Conservation (phyloP, 2,888 invertebrate species). For the Bellardia pandia region DNA sequence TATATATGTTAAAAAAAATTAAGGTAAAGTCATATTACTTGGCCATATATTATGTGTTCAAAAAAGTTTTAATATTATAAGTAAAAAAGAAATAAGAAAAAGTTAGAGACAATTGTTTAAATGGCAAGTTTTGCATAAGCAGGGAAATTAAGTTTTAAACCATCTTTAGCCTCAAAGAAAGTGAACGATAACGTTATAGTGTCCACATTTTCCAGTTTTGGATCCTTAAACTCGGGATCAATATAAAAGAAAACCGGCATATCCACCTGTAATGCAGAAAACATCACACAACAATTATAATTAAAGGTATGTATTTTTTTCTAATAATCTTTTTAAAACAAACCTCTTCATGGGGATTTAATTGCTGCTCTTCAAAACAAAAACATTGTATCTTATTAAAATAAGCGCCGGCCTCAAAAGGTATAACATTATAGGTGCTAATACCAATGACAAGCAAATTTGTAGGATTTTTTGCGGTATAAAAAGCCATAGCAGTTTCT, state of each 20-base stretch:
- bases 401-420: conserved; percentile 98
- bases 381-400: conserved; percentile 99
- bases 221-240: conserved; percentile 97
- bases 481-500: conserved; percentile 99
- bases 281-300: neutral
- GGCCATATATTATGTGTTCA: too few relatives aligned
- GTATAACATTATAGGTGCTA: conserved; percentile 98
- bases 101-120: too few relatives aligned
- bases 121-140: conserved; percentile 84
- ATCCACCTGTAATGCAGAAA: conserved; percentile 90
- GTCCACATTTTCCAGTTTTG: conserved; percentile 93
- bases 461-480: conserved; percentile 97
- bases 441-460: conserved; percentile 95
- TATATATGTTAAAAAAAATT: too few relatives aligned
- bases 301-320: conserved; percentile 10
- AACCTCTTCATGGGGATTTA: conserved; percentile 98
- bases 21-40: too few relatives aligned
- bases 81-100: too few relatives aligned
- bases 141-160: conserved; percentile 89
- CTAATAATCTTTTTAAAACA: conserved; percentile 44
- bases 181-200: conserved; percentile 97
- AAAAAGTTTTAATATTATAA: too few relatives aligned
- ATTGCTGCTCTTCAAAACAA: conserved; percentile 99
- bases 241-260: conserved; percentile 99
- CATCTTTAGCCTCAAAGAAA: conserved; percentile 97